A percentile compares a stretch with the other conserved stretches of the same genome.
Evolutionary conservation across 2,113 vertebrate genomes (phyloP).

Genomic region (Cyrtonyx montezumae): DNA sequence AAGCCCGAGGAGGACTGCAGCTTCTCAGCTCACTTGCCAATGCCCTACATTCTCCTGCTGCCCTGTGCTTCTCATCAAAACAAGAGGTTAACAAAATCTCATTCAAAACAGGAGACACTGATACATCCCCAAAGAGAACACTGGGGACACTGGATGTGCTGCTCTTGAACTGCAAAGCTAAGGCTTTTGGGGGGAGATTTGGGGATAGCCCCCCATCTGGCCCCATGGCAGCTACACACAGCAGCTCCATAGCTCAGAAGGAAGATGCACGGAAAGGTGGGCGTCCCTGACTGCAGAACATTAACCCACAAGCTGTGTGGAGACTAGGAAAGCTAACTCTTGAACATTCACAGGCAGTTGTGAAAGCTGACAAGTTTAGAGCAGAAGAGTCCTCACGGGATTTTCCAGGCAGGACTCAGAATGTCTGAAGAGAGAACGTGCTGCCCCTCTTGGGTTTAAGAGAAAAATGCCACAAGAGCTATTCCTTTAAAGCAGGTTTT

Average conservation of each 20-base stretch:
- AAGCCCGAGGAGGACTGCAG: neutral
- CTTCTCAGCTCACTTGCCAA: neutral
- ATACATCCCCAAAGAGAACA: neutral
- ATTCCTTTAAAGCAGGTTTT: neutral
- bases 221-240: rapidly evolving
- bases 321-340: neutral
- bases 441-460: neutral
- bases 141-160: rapidly evolving
- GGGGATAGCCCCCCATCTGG: neutral
- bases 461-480: rapidly evolving
- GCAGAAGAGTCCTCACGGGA: neutral
- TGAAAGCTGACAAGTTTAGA: neutral
- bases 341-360: neutral
- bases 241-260: rapidly evolving
- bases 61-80: neutral
- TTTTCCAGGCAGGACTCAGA: neutral
- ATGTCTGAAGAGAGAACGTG: neutral
- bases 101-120: rapidly evolving
- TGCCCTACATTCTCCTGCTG: rapidly evolving
- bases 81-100: neutral
- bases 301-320: neutral
- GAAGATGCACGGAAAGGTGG: neutral
- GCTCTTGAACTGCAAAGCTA: neutral
- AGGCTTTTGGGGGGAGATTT: rapidly evolving
- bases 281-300: neutral